Evolutionary conservation across 30 jellyfish, hydroid and myxozoan genomes (phyloP), one percentile per base, ranked within the genome.

Genomic region (Haliclystus octoradiatus): DNA sequence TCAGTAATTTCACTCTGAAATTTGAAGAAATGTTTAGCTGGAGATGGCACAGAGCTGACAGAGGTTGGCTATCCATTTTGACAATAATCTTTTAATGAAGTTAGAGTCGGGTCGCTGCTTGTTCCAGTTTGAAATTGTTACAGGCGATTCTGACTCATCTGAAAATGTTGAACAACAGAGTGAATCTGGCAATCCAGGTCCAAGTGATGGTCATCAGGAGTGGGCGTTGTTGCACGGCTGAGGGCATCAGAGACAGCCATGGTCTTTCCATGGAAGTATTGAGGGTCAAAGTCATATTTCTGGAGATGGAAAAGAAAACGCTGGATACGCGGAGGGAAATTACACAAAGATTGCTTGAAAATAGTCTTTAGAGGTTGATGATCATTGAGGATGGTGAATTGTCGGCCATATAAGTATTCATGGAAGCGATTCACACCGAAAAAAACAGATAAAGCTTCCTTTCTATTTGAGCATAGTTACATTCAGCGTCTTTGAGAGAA

Each of bases 341-440:
- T 9, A 26, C 13, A 5, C 23, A 57, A 5, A 57, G 26, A 5
- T 57, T 57, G 12, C 9, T 9, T 26, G 23, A 57, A 57, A 5
- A 57, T 57, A 9, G 69, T 57, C 33, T 57, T 57, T 23, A 57
- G 26, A 4, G 69, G 69, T 23, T 23, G 69, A 26, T 57, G 33
- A 57, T 57, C 33, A 57, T 57, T 57, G 26, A 5, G 28, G 13
- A 57, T 26, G 9, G 23, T 22, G 23, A 57, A 19, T 23, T 47
- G 13, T 47, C n/a, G 13, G 13, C 60, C 60, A n/a, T 47, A 47
- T 12, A 47, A n/a, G n/a, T 47, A 47, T n/a, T 47, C 60, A 47
- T 47, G 60, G n/a, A n/a, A n/a, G n/a, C n/a, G n/a, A n/a, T n/a
- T n/a, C n/a, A n/a, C n/a, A n/a, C n/a, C n/a, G n/a, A n/a, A n/a